phyloP scores from a whole-genome alignment of 2,888 invertebrate genomes.

The Athrips mouffetella region DNA sequence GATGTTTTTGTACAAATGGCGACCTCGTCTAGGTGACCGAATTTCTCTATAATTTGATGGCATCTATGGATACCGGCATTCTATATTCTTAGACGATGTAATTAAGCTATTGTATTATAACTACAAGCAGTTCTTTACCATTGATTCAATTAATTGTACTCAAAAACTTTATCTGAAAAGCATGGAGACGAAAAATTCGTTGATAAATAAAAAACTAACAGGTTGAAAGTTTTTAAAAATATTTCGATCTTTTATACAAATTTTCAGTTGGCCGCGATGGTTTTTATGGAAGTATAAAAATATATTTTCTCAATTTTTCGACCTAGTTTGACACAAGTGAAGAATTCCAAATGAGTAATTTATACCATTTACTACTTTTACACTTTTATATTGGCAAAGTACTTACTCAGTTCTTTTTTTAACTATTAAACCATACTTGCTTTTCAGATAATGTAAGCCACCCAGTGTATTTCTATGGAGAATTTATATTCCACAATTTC shows the following conservation, averaged over 20 bases:
- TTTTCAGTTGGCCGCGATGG: not conserved
- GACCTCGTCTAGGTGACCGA: constrained; percentile 77
- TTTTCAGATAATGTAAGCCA: constrained; percentile 42
- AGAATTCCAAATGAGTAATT: no score
- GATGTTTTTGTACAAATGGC: constrained; percentile 73
- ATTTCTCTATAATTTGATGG: constrained; percentile 59
- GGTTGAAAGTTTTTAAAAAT: not conserved
- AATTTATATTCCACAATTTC: constrained; percentile 53
- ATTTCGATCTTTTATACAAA: not conserved
- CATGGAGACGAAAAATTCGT: constrained; percentile 17
- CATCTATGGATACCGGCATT: constrained; percentile 33
- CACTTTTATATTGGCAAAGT: constrained; percentile 37
- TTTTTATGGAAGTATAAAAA: no score
- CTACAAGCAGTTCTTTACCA: constrained; percentile 7
- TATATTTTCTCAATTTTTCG: no score
- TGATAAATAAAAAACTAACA: not conserved
- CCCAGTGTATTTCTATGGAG: constrained; percentile 22
- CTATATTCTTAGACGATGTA: constrained; percentile 43
- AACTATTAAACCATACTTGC: constrained; percentile 26
- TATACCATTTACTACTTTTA: not conserved
- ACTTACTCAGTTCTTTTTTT: constrained; percentile 38
- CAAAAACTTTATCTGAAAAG: constrained; percentile 43
- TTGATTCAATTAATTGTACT: constrained; percentile 8
- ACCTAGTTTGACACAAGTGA: no score
- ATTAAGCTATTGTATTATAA: constrained; percentile 33